Evolutionary conservation across 2,797 vertebrate species (phyloP), one percentile per base, ranked within the genome.

Genomic region (Microctenopoma stevenorrisi): DNA sequence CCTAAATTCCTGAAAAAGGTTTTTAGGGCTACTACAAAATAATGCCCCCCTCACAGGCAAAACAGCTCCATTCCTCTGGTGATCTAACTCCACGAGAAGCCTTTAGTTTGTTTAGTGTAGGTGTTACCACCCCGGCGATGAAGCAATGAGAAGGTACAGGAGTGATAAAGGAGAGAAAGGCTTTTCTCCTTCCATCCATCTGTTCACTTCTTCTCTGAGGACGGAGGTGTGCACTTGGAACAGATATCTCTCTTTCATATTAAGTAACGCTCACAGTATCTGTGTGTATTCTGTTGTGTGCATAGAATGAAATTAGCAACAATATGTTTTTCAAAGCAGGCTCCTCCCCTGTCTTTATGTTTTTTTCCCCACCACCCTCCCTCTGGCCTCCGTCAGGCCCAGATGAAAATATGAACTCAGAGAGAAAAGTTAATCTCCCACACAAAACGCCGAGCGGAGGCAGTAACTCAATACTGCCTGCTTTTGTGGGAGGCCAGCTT

Each of bases 401-500:
- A 79, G 81, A 85, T 89, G 86, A 90, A 84, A 89, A 86, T 78
- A 85, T 85, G 83, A 91, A 89, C 83, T 79, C 48, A 1, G 66
- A 72, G 83, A 64, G 71, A 82, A 81, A 88, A 89, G 87, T 91
- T 89, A 83, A 88, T 88, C 88, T 85, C 83, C 83, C 81, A 83
- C 90, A 89, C 84, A 89, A 82, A 83, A 18, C 15, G 64, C 72
- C 4, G 78, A 80, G 69, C 78, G 60, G 83, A 84, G 88, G 70
- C 82, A 72, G 85, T 90, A 91, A 91, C 81, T 88, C 76, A 83
- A 87, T 89, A 72, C 81, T 72, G 69, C 38, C 62, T 53, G 68
- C 87, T 86, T 75, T 78, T 18, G 88, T 92, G 89, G 90, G 92
- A 90, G 90, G 88, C 87, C 81, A 49, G 54, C 79, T 66, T 79